Evolutionary conservation across 2,113 vertebrate genomes (phyloP).

Genomic region (Rhizomys pruinosus): DNA sequence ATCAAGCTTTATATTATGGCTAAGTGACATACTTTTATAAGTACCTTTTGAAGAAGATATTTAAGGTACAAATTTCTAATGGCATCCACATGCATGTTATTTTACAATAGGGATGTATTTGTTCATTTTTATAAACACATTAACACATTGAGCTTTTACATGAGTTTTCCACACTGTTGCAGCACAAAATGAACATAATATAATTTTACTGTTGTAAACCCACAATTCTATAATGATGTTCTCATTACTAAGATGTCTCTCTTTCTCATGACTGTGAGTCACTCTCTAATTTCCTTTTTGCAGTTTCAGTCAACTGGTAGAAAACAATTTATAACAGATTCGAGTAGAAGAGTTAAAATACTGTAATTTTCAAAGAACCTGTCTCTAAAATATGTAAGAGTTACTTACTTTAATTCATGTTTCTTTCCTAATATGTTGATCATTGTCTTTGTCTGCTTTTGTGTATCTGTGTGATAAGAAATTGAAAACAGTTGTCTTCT

Average conservation of each 20-base stretch:
- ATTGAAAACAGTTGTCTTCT: not conserved
- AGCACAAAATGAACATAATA: constrained; percentile 40
- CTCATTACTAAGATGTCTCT: constrained; percentile 55
- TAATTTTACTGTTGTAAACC: constrained; percentile 16
- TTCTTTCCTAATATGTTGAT: constrained; percentile 30
- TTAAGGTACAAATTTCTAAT: constrained; percentile 45
- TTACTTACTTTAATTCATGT: not conserved
- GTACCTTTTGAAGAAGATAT: constrained; percentile 9
- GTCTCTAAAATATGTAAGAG: constrained; percentile 4
- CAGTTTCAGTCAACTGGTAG: constrained; percentile 29
- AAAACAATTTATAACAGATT: constrained; percentile 54
- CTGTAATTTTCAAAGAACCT: constrained; percentile 48
- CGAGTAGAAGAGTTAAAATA: constrained; percentile 37
- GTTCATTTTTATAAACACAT: constrained; percentile 44
- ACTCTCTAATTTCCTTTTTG: constrained; percentile 50
- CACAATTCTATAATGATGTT: constrained; percentile 54
- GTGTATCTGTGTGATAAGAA: constrained; percentile 17
- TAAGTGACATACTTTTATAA: not conserved
- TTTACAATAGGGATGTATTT: constrained; percentile 30
- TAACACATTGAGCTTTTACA: constrained; percentile 49
- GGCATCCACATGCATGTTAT: constrained; percentile 33
- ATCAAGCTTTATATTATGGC: not conserved
- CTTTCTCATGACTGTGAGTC: constrained; percentile 36
- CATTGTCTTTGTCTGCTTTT: constrained; percentile 43
- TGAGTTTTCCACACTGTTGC: constrained; percentile 12